Conservation (phyloP, 2,113 vertebrate genomes). For the Sitta europaea region DNA sequence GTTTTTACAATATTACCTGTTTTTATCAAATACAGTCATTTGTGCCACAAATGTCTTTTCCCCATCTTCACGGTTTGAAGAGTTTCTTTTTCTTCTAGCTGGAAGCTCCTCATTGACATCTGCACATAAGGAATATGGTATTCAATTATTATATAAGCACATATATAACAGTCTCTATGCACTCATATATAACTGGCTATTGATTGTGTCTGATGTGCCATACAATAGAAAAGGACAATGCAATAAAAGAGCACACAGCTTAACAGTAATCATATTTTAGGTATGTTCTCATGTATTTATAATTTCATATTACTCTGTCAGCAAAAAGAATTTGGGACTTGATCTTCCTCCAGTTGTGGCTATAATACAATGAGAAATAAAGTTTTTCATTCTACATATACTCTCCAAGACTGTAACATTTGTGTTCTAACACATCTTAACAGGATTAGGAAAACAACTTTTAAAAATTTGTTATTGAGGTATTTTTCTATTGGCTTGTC, state of each 20-base stretch:
- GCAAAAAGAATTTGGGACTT: background rate
- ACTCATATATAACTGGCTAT: background rate
- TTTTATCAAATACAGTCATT: slow-evolving; percentile 99
- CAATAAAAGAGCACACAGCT: background rate
- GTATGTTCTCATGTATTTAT: background rate
- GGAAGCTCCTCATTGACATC: slow-evolving; percentile 91
- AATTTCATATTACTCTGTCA: background rate
- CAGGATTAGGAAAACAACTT: background rate
- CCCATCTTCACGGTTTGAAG: slow-evolving; percentile 88
- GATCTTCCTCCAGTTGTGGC: background rate
- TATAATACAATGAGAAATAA: background rate
- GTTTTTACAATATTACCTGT: slow-evolving; percentile 79
- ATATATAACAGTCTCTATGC: background rate
- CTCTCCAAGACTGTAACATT: background rate
- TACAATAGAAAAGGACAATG: background rate
- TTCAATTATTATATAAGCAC: background rate
- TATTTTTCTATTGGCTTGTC: background rate
- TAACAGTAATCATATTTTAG: background rate
- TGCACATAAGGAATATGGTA: slow-evolving; percentile 57
- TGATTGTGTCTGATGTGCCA: background rate
- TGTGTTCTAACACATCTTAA: background rate
- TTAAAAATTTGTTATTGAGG: background rate
- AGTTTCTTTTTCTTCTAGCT: slow-evolving; percentile 88
- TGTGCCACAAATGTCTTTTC: slow-evolving; percentile 93
- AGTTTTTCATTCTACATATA: background rate